Evolutionary conservation across 2,888 invertebrate genomes (phyloP), one percentile per base, ranked within the genome.

Genomic region (Tachina grossa): DNA sequence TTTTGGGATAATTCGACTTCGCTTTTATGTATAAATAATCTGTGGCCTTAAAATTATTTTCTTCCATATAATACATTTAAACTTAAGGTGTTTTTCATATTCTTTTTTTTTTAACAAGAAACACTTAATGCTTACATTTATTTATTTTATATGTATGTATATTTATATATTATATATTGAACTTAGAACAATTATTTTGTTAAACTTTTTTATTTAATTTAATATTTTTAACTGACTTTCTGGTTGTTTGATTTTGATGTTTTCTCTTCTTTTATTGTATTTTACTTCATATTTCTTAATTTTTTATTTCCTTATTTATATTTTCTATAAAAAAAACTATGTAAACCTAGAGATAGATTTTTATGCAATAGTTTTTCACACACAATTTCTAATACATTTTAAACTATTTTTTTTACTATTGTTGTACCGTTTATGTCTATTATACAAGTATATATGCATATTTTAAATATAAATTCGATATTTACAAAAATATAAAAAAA

Each of bases 91-190:
- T 19, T 69, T 65, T 71, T 65, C 55, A 41, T 61, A 41, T 9
- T 1, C 16, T 14, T 85, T 74, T n/a, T 66, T 45, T 72, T 55
- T 74, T 78, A 86, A 86, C 83, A 75, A 83, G 80, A 83, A 86
- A 83, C 80, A 86, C 74, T 81, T 83, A 84, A 59, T 65, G 55
- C 2, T 43, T 77, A 77, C 81, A 43, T 71, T 39, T 45, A 55
- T 51, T 61, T 69, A 14, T 63, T 39, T 78, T 55, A 22, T n/a
- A n/a, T n/a, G n/a, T n/a, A n/a, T n/a, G n/a, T n/a, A n/a, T n/a
- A n/a, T n/a, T n/a, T n/a, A n/a, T 51, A 22, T 65, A 55, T 49
- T 49, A 31, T 39, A 1, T 59, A 41, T 41, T 49, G 3, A 75
- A 51, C 63, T 83, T 74, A 57, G n/a, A 66, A 51, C 76, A 80